Conservation (phyloP, 2,797 vertebrate genomes). For the Pseudomugil tenellus region DNA sequence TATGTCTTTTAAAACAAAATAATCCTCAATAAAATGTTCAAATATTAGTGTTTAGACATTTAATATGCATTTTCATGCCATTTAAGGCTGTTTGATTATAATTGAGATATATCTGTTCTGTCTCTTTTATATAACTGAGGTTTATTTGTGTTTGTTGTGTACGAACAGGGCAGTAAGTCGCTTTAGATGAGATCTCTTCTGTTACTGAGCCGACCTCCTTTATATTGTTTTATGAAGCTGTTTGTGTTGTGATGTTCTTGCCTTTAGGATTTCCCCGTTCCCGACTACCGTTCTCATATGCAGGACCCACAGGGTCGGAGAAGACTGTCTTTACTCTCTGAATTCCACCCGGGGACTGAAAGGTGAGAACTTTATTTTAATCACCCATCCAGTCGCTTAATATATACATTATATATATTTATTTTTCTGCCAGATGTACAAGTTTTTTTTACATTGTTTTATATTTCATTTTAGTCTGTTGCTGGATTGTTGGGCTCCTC, state of each 20-base stretch:
- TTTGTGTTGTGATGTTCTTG: constrained; percentile 25
- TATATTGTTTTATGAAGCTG: constrained; percentile 10
- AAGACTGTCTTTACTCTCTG: constrained; percentile 94
- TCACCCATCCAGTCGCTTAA: background rate
- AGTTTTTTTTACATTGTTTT: background rate
- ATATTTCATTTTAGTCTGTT: background rate
- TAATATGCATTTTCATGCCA: background rate
- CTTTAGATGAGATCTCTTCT: background rate
- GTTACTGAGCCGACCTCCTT: background rate
- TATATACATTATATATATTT: background rate
- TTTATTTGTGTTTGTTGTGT: background rate
- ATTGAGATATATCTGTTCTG: background rate
- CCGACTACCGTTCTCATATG: constrained; percentile 93
- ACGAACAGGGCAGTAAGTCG: background rate
- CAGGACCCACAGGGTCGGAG: constrained; percentile 92
- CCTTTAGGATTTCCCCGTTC: constrained; percentile 90
- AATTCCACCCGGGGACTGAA: constrained; percentile 95
- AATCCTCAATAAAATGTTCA: background rate
- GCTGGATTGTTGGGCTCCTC: background rate
- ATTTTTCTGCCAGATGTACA: too few species aligned
- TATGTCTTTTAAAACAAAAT: background rate
- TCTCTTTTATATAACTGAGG: background rate
- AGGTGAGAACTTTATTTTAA: constrained; percentile 77
- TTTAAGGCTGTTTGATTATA: constrained; percentile 10
- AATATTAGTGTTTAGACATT: background rate